Base-by-base conservation (phyloP, 2,113 vertebrate genomes). In the Dromiciops gliroides region DNA sequence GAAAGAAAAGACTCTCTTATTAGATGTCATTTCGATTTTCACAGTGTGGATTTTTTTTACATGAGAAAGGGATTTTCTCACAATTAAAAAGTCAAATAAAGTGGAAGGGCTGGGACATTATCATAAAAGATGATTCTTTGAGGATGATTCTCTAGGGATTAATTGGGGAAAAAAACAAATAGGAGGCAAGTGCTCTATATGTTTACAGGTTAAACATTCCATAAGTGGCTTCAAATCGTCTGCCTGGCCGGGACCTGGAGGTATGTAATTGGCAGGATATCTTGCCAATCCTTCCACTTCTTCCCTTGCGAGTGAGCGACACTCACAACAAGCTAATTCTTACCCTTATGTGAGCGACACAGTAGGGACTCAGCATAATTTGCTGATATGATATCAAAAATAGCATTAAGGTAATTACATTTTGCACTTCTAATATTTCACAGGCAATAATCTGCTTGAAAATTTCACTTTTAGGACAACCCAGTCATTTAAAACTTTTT, bases 351-450 rank as follows among this genome's bases (percentile, higher is more conserved):
- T 92, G 98, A 98, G 98, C 98, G 97, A 98, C 98, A 98, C 98
- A 94, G 97, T 97, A 96, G 98, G 98, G 96, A 98, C 97, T 97
- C 92, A 0, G 98, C 95, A 88, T 98, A 97, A 99, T 99, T 99
- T 99, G 98, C 98, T 99, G 98, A 98, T 99, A 98, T 97, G 97
- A 98, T 98, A 98, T 98, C 97, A 99, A 99, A 99, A 99, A 99
- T 98, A 99, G 97, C 99, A 99, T 99, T 99, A 99, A 98, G 97
- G 97, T 99, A 99, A 99, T 99, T 99, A 98, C 97, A 96, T 98
- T 98, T 97, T 97, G 96, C 97, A 97, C 98, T 98, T 94, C 94
- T 96, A 98, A 98, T 98, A 97, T 99, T 99, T 99, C 98, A 98
- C 94, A 95, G 95, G 90, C 94, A 96, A 95, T 97, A 97, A 96